A percentile compares a stretch with the other conserved stretches of the same genome.
Conservation (phyloP, 1,140 invertebrate genomes). For the Ylistrum balloti region DNA sequence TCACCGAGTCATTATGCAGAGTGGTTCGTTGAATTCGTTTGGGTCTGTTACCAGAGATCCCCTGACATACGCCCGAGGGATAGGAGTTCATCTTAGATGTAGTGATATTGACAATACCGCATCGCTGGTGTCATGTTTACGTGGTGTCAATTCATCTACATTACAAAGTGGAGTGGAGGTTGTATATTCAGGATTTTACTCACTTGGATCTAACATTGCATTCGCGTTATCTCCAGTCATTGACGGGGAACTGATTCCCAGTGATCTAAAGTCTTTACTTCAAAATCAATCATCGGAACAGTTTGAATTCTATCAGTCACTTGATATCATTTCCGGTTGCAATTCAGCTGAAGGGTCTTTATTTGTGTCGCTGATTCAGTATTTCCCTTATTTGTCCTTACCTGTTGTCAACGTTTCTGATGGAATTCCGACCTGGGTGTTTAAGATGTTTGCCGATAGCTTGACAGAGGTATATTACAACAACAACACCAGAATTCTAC, state of each 20-base stretch:
- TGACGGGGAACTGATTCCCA: slow-evolving; percentile 61
- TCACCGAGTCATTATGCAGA: slow-evolving; percentile 56
- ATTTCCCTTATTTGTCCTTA: slow-evolving; percentile 54
- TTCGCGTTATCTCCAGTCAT: slow-evolving; percentile 60
- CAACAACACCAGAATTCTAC: slow-evolving; percentile 37
- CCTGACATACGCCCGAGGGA: not conserved
- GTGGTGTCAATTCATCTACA: slow-evolving; percentile 2
- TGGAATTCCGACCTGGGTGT: slow-evolving; percentile 62
- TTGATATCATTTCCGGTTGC: slow-evolving; percentile 67
- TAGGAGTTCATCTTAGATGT: slow-evolving; percentile 45
- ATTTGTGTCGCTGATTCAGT: slow-evolving; percentile 52
- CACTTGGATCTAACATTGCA: slow-evolving; percentile 2
- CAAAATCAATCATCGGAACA: slow-evolving; percentile 47
- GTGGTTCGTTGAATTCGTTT: slow-evolving; percentile 51
- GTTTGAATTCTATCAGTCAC: slow-evolving; percentile 56
- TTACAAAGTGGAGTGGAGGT: slow-evolving; percentile 38
- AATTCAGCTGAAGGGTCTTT: slow-evolving; percentile 66
- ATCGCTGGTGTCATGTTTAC: slow-evolving; percentile 45
- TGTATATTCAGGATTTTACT: not conserved
- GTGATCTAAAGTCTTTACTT: slow-evolving; percentile 53
- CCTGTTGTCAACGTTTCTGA: slow-evolving; percentile 52
- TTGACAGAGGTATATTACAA: slow-evolving; percentile 58
- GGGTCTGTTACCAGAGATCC: slow-evolving; percentile 45
- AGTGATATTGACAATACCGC: slow-evolving; percentile 15
- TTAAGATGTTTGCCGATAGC: slow-evolving; percentile 57